Base-by-base conservation (phyloP, 2,797 vertebrate species). In the Anguilla pacifica region DNA sequence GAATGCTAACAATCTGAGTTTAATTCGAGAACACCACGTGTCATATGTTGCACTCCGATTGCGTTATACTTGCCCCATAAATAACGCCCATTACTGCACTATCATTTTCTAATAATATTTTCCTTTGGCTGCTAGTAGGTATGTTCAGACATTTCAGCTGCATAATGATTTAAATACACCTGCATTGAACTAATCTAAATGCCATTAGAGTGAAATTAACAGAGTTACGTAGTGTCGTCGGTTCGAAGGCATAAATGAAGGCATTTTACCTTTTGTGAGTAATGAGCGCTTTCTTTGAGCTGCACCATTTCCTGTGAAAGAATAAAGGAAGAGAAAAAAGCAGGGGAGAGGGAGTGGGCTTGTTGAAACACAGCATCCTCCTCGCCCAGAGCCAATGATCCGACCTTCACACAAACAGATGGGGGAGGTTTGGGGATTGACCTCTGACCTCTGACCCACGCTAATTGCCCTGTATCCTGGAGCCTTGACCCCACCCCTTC, bases 321-420 rank as follows among this genome's bases (percentile, higher is more conserved):
- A 90, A 93, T 92, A 90, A 82, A 88, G 86, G 53, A 39, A 83
- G 90, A 86, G 85, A 51, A 25, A 1, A 82, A 51, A n/a, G 22
- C 79, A n/a, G 79, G 9, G 3, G 43, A n/a, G 43, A n/a, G 46
- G 31, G 28, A 7, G 83, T 64, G 89, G 94, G 91, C 94, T 87
- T 94, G 94, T 94, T 89, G 87, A 90, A 92, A 93, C 95, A 94
- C 35, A 89, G 89, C 85, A 88, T 57, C 51, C 15, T 57, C 51
- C 15, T 13, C 39, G 72, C 53, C 51, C 22, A 43, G 28, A 81
- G 51, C 64, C 86, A 86, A 86, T 87, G 90, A 89, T 79, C 25
- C 51, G 51, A 87, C 86, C 55, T 9, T 17, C 85, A 85, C 11
- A 51, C 86, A 87, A 85, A 61, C 89, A 88, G 93, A 93, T 90